Conservation (phyloP, 2,888 invertebrate genomes). For the Dynastes grantii region DNA sequence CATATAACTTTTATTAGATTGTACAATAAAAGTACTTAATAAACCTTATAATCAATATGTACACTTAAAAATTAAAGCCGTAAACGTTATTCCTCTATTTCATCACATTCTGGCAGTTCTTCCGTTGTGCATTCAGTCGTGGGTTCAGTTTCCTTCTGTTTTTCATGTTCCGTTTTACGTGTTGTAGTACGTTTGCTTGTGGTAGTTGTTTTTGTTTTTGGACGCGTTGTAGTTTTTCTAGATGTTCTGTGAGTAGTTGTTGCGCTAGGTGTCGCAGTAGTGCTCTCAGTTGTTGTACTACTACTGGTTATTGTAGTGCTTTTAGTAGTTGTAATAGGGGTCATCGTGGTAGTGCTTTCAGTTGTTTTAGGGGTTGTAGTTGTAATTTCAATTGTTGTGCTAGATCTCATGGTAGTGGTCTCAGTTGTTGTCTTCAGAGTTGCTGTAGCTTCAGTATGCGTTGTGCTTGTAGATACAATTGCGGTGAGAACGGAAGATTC, state of each 20-base stretch:
- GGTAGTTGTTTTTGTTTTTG: background rate
- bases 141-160: background rate
- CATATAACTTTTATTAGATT: conserved; percentile 4
- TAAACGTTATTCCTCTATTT: conserved; percentile 18
- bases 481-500: too few species aligned
- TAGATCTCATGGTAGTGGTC: background rate
- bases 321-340: background rate
- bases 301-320: background rate
- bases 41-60: conserved; percentile 26
- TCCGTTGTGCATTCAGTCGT: conserved; percentile 4
- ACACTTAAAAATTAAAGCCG: conserved; percentile 26
- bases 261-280: background rate
- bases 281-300: background rate
- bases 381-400: background rate
- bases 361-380: background rate
- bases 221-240: background rate
- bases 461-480: background rate
- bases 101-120: conserved; percentile 35
- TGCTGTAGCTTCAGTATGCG: background rate
- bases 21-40: conserved; percentile 21
- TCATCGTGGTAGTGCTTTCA: background rate
- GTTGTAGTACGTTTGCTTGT: background rate
- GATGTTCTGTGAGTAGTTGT: background rate
- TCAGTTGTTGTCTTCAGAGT: background rate
- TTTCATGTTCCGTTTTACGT: background rate